Evolutionary conservation across 2,113 vertebrate genomes (phyloP), one percentile per base, ranked within the genome.

Genomic region (Onychorhynchus coronatus): DNA sequence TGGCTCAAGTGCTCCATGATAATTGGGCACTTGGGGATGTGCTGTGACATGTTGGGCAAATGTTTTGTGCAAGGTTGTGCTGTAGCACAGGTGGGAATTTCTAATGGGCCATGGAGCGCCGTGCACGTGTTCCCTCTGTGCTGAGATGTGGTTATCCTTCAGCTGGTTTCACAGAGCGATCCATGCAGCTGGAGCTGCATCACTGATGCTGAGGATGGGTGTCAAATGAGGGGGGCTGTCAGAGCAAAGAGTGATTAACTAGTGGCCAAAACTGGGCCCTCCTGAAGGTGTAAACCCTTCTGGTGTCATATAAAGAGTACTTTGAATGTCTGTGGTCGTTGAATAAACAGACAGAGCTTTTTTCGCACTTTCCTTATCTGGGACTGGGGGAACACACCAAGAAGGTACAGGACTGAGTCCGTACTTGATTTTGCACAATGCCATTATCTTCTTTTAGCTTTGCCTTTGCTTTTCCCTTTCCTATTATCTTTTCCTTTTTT

Each of bases 21-120:
- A 88, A 71, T 65, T 77, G 88, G 88, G 62, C 89, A 46, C 91
- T 35, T 20, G 67, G 81, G 96, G 88, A 78, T 18, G 59, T 12
- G 9, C 73, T 3, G 11, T 82, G 89, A 84, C 56, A 13, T 20
- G 80, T 3, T 47, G 78, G 85, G 85, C 79, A 92, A 70, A 74
- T 56, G 53, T 83, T 72, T 78, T 50, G 47, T 81, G 52, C 59
- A 3, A 46, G 61, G 87, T 88, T 85, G 73, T 5, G 14, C 85
- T 11, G 50, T 33, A 61, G 82, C 61, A 24, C 72, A 56, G 61
- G 71, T 83, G 88, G 47, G 84, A 18, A 58, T 93, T 81, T 37
- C 85, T 90, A 44, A 46, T 65, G 59, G 67, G 25, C 50, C 8
- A 0, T 37, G 47, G 63, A 71, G 41, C 4, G 3, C 74, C 2